phyloP scores from a whole-genome alignment of 2,797 vertebrate species.

The Aplochiton taeniatus region DNA sequence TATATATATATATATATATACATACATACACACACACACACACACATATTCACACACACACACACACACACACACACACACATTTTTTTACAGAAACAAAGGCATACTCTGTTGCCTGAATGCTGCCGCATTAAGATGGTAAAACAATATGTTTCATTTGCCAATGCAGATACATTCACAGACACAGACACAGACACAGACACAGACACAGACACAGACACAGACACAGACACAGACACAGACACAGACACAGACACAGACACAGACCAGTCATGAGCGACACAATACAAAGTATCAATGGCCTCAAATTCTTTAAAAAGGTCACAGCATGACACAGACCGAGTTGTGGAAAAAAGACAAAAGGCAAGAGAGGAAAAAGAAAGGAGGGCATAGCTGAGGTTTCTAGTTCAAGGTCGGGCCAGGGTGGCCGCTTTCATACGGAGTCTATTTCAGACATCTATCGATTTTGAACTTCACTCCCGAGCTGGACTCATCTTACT shows the following conservation, averaged over 20 bases:
- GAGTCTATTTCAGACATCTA: constrained; percentile 29
- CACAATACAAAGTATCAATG: no score
- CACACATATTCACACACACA: neutral
- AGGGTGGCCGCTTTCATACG: constrained; percentile 30
- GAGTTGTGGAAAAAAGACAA: constrained; percentile 1
- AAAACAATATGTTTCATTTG: no score
- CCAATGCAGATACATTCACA: no score
- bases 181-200: no score
- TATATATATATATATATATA: neutral
- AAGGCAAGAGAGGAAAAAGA: constrained; percentile 14
- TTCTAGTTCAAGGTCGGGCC: constrained; percentile 50
- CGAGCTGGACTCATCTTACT: constrained; percentile 17
- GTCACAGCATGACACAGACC: neutral
- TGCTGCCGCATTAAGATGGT: no score
- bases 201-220: no score
- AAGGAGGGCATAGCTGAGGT: constrained; percentile 17
- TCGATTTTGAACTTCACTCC: constrained; percentile 31
- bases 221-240: no score
- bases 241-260: no score
- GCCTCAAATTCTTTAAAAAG: no score
- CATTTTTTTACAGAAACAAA: neutral
- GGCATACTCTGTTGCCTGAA: no score
- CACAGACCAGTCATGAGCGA: no score
- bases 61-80: no score
- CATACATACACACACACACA: constrained; percentile 5